These are phyloP conservation scores for Parnassius mnemosyne DNA, from an alignment of 2,888 invertebrate species.

Conservation along the genomic window DNA sequence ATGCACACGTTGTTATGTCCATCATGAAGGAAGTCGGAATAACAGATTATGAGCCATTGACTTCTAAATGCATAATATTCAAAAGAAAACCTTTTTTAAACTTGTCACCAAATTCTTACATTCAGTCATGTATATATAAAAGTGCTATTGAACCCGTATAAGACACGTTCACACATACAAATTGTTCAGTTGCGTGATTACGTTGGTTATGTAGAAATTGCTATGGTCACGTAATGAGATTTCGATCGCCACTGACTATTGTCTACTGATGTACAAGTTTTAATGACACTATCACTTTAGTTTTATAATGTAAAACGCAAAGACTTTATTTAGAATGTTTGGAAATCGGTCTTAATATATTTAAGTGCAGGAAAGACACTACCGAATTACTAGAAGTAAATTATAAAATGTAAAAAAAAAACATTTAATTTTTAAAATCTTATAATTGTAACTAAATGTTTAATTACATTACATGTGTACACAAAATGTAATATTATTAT, in stretches of 20 bases:
- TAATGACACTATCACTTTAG: slow-evolving; percentile 6
- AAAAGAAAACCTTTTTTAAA: neutral
- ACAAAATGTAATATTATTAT: too few species aligned
- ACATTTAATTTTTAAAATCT: too few species aligned
- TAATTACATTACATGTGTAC: too few species aligned
- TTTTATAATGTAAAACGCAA: too few species aligned
- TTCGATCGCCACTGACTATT: slow-evolving; percentile 40
- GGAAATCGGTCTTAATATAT: too few species aligned
- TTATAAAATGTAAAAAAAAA: too few species aligned
- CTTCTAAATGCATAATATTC: slow-evolving; percentile 67
- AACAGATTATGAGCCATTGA: slow-evolving; percentile 94
- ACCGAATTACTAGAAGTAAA: too few species aligned
- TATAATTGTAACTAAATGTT: too few species aligned
- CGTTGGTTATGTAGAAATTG: slow-evolving; percentile 46
- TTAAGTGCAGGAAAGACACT: too few species aligned
- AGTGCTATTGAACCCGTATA: slow-evolving; percentile 31
- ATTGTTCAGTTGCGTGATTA: slow-evolving; percentile 45
- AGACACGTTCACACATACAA: slow-evolving; percentile 55
- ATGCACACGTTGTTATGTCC: slow-evolving; percentile 96
- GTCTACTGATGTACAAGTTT: slow-evolving; percentile 18
- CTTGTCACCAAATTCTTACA: slow-evolving; percentile 17
- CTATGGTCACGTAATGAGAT: slow-evolving; percentile 47
- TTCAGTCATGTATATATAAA: slow-evolving; percentile 22
- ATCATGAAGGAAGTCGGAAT: slow-evolving; percentile 98
- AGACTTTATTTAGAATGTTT: too few species aligned